Conservation (phyloP, 2,113 vertebrate genomes). For the Microtus pennsylvanicus region DNA sequence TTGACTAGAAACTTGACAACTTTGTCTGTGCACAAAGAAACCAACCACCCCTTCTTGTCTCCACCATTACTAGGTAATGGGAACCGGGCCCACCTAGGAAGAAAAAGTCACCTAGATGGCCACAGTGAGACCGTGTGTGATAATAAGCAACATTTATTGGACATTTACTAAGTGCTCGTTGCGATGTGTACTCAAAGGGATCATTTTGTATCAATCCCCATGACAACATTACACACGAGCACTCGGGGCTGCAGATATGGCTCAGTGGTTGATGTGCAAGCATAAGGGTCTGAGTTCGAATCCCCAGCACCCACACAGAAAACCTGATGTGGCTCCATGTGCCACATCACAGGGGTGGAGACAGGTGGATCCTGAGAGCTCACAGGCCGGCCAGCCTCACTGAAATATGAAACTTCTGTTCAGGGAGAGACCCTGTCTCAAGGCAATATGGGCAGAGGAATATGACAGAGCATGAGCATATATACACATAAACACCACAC, state of each 20-base stretch:
- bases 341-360: neutral
- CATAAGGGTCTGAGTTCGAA: neutral
- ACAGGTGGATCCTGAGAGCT: neutral
- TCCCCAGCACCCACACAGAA: neutral
- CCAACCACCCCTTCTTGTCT: neutral
- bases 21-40: neutral
- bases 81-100: neutral
- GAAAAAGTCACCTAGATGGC: neutral
- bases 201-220: neutral
- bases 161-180: neutral
- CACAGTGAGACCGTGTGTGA: neutral
- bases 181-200: neutral
- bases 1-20: neutral
- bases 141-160: neutral
- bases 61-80: neutral
- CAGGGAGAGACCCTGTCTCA: neutral
- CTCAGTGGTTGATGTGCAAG: neutral
- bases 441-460: neutral
- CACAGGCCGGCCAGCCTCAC: neutral
- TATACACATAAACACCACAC: neutral
- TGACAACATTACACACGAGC: neutral
- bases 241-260: neutral
- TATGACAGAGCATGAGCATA: neutral
- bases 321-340: neutral
- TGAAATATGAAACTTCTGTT: neutral